Conservation (phyloP, 2,797 vertebrate genomes). For the Onychomys arenicola region DNA sequence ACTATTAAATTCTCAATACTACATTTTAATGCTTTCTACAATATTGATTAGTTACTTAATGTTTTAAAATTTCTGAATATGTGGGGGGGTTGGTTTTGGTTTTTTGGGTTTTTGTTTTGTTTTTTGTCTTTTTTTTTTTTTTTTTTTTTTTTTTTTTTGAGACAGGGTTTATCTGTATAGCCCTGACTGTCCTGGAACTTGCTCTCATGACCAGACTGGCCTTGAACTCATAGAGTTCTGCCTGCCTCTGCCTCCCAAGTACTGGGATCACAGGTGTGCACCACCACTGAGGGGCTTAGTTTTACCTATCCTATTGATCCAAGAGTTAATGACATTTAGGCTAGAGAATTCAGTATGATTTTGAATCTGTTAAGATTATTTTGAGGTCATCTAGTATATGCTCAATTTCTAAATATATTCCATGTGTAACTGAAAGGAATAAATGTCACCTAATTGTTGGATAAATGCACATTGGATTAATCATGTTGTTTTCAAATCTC, state of each 20-base stretch:
- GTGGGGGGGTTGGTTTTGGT: no score
- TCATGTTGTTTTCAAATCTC: not conserved
- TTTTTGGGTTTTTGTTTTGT: no score
- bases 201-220: no score
- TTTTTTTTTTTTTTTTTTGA: no score
- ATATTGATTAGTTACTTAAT: not conserved
- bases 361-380: not conserved
- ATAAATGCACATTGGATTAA: not conserved
- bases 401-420: not conserved
- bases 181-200: no score
- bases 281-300: no score
- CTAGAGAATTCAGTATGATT: not conserved
- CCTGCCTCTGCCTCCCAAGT: no score
- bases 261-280: no score
- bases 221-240: no score
- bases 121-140: no score
- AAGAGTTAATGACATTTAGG: not conserved
- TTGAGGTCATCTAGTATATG: not conserved
- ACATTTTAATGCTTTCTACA: not conserved
- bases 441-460: not conserved
- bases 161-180: no score
- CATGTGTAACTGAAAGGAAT: not conserved
- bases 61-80: not conserved
- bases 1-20: not conserved
- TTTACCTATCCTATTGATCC: not conserved